Evolutionary conservation across 2,888 invertebrate species (phyloP).

Genomic region (Polyploca ridens): DNA sequence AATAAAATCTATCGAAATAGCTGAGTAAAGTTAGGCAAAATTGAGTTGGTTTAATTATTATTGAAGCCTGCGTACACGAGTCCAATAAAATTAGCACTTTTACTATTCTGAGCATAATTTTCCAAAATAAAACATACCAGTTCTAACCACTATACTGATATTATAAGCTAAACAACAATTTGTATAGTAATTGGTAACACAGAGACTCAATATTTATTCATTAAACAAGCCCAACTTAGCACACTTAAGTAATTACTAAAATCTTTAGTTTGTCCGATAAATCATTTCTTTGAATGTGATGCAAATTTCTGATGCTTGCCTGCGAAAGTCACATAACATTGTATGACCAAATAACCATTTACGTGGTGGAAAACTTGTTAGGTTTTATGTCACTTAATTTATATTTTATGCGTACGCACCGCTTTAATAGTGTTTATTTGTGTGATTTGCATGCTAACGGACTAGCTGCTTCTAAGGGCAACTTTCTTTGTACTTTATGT

Average conservation of each 20-base stretch:
- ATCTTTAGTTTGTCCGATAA: conserved; percentile 49
- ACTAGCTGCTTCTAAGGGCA: neutral
- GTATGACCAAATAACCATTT: conserved; percentile 17
- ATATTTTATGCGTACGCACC: conserved; percentile 4
- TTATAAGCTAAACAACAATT: too few relatives aligned
- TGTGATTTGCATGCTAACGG: neutral
- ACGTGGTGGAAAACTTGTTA: conserved; percentile 7
- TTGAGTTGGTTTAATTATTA: too few relatives aligned
- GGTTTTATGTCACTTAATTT: neutral
- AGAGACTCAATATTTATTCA: conserved; percentile 35
- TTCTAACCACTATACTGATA: too few relatives aligned
- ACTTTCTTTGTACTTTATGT: conserved; percentile 2
- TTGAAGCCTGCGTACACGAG: too few relatives aligned
- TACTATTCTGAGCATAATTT: too few relatives aligned
- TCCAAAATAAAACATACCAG: too few relatives aligned
- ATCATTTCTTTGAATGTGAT: conserved; percentile 51
- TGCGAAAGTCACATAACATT: conserved; percentile 49
- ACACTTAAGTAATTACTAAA: conserved; percentile 43
- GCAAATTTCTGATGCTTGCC: conserved; percentile 69
- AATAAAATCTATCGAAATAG: too few relatives aligned
- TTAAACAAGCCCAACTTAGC: conserved; percentile 26
- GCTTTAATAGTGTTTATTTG: neutral
- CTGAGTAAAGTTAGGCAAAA: too few relatives aligned
- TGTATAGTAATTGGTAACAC: neutral
- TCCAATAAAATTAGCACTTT: too few relatives aligned